Percentiles rank a stretch among this genome's conserved stretches.
phyloP scores from a whole-genome alignment of 2,113 vertebrate species.

The Microtus oregoni region DNA sequence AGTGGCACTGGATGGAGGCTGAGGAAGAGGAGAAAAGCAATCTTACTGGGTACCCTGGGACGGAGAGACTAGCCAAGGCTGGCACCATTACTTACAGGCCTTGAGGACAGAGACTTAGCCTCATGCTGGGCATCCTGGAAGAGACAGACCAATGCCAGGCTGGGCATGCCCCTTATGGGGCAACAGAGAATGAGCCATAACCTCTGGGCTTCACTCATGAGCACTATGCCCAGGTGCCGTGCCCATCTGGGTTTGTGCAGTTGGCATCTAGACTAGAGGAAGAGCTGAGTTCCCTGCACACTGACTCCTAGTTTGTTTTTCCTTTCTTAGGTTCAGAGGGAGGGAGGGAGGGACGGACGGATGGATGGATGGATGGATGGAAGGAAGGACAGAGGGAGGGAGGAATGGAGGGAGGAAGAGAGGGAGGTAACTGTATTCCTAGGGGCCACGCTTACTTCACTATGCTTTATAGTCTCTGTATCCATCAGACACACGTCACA shows the following conservation, averaged over 20 bases:
- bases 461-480: neutral
- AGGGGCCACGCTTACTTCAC: neutral
- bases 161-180: neutral
- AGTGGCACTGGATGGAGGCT: too few relatives aligned
- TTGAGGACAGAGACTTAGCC: neutral
- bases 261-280: neutral
- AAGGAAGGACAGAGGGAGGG: rapidly evolving
- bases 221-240: neutral
- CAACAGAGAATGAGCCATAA: neutral
- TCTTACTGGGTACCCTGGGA: neutral
- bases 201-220: rapidly evolving
- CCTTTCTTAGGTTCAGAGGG: neutral
- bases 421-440: neutral
- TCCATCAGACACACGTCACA: neutral
- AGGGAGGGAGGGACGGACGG: rapidly evolving
- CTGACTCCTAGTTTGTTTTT: neutral
- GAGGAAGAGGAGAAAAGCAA: neutral
- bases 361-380: too few relatives aligned
- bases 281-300: neutral
- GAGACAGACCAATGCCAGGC: too few relatives aligned
- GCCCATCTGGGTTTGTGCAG: neutral
- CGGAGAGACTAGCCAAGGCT: neutral
- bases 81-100: neutral
- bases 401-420: neutral
- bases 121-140: too few relatives aligned